Conservation (phyloP, 2,888 invertebrate genomes). For the Trissoscelio sp. region DNA sequence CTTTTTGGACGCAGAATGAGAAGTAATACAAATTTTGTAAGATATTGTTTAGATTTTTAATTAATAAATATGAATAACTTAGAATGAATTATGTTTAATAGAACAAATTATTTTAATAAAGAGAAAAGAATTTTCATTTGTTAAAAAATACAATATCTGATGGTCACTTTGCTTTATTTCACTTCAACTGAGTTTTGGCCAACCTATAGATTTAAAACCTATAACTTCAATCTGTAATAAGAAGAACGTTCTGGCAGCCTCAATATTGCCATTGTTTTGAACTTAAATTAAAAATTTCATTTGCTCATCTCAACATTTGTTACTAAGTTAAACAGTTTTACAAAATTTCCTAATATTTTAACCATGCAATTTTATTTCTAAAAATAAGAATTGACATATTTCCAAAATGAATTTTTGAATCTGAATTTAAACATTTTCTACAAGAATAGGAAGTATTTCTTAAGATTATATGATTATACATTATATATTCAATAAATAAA, state of each 20-base stretch:
- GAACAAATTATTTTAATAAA: slow-evolving; percentile 3
- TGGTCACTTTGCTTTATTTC: slow-evolving; percentile 43
- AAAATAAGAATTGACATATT: too few relatives aligned
- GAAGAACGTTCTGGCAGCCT: slow-evolving; percentile 74
- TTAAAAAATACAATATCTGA: too few relatives aligned
- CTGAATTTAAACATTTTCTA: too few relatives aligned
- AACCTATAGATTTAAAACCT: slow-evolving; percentile 65
- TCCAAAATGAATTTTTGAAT: too few relatives aligned
- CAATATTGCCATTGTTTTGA: slow-evolving; percentile 81
- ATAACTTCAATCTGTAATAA: slow-evolving; percentile 72
- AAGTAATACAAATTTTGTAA: too few relatives aligned
- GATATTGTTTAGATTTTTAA: too few relatives aligned
- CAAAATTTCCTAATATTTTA: not conserved
- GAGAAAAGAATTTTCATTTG: not conserved
- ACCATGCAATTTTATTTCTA: not conserved
- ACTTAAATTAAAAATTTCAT: slow-evolving; percentile 75
- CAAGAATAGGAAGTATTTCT: not conserved
- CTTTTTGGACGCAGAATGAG: too few relatives aligned
- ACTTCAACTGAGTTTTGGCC: slow-evolving; percentile 78
- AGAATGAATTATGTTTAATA: too few relatives aligned
- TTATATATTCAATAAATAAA: not conserved
- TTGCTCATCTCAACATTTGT: slow-evolving; percentile 24
- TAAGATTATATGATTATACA: not conserved
- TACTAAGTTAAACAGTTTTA: slow-evolving; percentile 21
- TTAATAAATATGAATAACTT: too few relatives aligned